phyloP scores from a whole-genome alignment of 2,797 vertebrate species.

The Rhinophrynus dorsalis region DNA sequence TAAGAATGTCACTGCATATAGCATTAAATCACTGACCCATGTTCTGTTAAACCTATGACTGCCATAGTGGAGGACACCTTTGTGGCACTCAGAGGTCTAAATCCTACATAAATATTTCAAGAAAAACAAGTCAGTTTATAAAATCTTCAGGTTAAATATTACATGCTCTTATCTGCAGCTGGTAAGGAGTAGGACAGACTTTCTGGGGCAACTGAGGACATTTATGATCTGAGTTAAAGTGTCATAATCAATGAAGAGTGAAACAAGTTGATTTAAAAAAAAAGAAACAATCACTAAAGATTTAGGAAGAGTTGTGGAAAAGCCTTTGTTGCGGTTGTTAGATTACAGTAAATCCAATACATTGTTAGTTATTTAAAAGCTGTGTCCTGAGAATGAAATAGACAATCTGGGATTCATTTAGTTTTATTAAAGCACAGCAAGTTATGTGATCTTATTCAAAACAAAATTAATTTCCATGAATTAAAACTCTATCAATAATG shows the following conservation, averaged over 20 bases:
- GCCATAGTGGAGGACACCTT: too few species aligned
- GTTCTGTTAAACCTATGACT: too few species aligned
- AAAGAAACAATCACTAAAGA: constrained; percentile 4
- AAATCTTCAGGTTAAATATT: background rate
- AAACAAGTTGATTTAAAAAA: too few species aligned
- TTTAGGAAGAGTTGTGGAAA: constrained; percentile 7
- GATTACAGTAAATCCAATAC: constrained; percentile 11
- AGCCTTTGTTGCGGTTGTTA: constrained; percentile 17
- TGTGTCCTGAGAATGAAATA: too few species aligned
- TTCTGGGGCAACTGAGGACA: constrained; percentile 19
- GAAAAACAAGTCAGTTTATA: background rate
- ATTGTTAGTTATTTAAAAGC: too few species aligned
- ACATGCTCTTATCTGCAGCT: background rate
- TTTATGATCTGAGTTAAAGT: constrained; percentile 44
- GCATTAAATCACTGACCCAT: too few species aligned
- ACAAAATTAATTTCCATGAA: too few species aligned
- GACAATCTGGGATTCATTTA: too few species aligned
- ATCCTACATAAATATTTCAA: background rate
- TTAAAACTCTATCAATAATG: too few species aligned
- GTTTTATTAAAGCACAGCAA: background rate
- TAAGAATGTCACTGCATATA: too few species aligned
- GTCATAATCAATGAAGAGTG: constrained; percentile 38
- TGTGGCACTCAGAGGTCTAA: too few species aligned
- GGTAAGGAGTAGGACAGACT: background rate
- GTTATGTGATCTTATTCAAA: background rate